Conservation (phyloP, 1,140 invertebrate species). For the Ridgeia piscesae region DNA sequence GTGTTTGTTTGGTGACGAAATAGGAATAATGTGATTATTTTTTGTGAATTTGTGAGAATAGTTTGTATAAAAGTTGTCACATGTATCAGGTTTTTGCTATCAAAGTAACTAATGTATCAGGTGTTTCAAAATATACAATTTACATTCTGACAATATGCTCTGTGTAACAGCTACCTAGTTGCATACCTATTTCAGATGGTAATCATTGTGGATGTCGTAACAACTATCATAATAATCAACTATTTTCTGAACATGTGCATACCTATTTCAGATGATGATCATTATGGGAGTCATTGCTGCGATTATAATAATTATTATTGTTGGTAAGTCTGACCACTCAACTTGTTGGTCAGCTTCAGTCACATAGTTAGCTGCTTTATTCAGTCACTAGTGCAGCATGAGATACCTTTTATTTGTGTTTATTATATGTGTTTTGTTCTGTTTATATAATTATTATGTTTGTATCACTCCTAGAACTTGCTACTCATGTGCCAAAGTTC, state of each 20-base stretch:
- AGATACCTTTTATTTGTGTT: background rate
- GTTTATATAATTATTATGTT: background rate
- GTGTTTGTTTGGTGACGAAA: background rate
- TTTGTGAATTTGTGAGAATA: background rate
- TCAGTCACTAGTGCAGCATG: background rate
- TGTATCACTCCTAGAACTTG: background rate
- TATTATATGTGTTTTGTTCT: background rate
- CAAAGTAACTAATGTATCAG: background rate
- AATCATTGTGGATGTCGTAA: background rate
- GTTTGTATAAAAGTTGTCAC: background rate
- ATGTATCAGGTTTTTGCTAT: background rate
- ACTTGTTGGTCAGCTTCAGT: constrained; percentile 6
- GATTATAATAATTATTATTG: constrained; percentile 83
- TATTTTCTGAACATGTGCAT: background rate
- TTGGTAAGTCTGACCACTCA: constrained; percentile 70
- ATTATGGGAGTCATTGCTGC: constrained; percentile 86
- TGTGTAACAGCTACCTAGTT: no score
- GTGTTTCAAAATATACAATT: background rate
- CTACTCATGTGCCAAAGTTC: background rate
- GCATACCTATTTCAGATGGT: no score
- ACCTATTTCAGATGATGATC: constrained; percentile 81
- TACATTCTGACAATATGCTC: no score
- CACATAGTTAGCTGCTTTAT: background rate
- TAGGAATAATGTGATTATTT: background rate
- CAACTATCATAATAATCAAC: background rate